phyloP scores from a whole-genome alignment of 2,113 vertebrate genomes.

The Gallinago jamesoni region DNA sequence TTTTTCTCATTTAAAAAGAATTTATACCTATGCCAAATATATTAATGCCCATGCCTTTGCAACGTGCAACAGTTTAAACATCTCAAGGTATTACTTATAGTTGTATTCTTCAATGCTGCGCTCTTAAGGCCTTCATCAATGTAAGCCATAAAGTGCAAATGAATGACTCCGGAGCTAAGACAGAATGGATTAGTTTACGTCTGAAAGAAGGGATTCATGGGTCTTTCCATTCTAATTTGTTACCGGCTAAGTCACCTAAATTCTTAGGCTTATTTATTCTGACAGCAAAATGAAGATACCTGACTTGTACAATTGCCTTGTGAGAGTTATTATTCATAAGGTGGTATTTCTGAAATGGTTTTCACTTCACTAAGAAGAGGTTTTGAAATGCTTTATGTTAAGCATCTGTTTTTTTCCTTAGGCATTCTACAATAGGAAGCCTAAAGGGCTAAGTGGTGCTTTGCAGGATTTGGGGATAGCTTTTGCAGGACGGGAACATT shows the following conservation, averaged over 20 bases:
- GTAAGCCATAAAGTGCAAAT: background rate
- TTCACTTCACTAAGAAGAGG: background rate
- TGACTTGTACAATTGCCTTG: background rate
- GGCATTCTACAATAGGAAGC: constrained; percentile 90
- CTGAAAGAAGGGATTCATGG: background rate
- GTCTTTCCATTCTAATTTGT: background rate
- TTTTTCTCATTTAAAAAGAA: background rate
- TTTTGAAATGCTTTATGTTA: background rate
- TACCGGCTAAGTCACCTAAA: background rate
- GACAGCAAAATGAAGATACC: background rate
- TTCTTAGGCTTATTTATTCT: background rate
- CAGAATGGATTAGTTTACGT: background rate
- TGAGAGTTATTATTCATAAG: background rate
- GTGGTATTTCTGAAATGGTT: background rate
- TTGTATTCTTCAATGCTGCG: background rate
- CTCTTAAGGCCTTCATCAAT: background rate
- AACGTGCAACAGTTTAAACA: background rate
- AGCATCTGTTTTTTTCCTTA: constrained; percentile 53
- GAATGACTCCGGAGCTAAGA: background rate
- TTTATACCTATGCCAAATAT: background rate
- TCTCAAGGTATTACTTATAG: background rate
- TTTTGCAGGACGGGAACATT: constrained; percentile 93
- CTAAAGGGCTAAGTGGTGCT: constrained; percentile 91
- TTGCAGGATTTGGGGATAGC: constrained; percentile 91
- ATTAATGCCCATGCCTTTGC: background rate